Percentiles rank a stretch among this genome's conserved stretches.
Conservation (phyloP, 1,140 invertebrate genomes). For the Coenobita brevimanus region DNA sequence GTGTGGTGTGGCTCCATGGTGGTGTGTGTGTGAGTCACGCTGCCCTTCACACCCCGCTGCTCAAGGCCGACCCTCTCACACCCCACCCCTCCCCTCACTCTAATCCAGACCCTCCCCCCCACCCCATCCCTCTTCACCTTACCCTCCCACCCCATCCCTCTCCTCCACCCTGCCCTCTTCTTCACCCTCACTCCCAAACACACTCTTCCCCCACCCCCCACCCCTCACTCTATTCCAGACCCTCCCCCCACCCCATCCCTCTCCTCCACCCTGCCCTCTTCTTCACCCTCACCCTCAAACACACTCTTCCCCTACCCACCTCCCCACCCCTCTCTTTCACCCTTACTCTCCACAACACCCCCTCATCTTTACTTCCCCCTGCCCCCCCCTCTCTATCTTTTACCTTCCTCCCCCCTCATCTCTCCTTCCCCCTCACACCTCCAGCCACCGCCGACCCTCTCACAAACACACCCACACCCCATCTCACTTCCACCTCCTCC, state of each 20-base stretch:
- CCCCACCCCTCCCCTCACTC: background rate
- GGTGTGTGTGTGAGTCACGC: too few species aligned
- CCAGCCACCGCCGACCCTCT: background rate
- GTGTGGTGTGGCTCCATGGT: background rate
- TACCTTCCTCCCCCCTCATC: background rate
- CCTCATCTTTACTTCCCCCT: background rate
- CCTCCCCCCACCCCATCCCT: too few species aligned
- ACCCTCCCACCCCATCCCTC: background rate
- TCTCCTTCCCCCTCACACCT: background rate
- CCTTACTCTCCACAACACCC: too few species aligned
- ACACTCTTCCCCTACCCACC: too few species aligned
- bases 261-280: too few species aligned
- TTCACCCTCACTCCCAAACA: background rate
- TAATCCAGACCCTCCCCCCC: too few species aligned
- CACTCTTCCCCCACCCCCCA: background rate
- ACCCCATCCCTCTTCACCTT: background rate
- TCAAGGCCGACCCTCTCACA: too few species aligned
- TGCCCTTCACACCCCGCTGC: too few species aligned
- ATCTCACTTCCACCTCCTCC: slow-evolving; percentile 2
- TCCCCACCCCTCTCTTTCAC: background rate
- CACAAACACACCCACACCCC: too few species aligned
- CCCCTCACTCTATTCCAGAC: too few species aligned
- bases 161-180: background rate
- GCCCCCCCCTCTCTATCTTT: background rate
- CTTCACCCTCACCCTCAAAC: too few species aligned